These are phyloP conservation scores for Mormoops blainvillei DNA, from an alignment of 2,113 vertebrate genomes.

Conservation along the genomic window DNA sequence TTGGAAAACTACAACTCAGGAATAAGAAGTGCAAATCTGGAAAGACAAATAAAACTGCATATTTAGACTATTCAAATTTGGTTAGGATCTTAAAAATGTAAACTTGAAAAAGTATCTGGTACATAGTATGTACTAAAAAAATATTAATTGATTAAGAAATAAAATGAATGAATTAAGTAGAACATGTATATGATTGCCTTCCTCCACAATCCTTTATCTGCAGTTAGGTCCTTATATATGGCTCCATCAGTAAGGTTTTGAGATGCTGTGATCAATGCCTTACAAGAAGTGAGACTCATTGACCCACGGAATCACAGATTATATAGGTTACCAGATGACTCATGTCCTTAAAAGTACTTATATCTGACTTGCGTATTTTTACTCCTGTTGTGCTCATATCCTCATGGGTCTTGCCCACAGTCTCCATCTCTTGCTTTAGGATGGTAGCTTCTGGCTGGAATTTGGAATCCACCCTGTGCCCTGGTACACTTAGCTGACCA, in stretches of 20 bases:
- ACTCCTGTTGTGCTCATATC: background rate
- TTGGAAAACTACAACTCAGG: background rate
- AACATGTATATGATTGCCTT: background rate
- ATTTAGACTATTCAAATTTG: conserved; percentile 2
- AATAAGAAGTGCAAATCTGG: background rate
- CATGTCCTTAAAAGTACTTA: background rate
- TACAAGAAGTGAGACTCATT: background rate
- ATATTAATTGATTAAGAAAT: background rate
- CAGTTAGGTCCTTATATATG: background rate
- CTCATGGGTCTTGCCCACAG: background rate
- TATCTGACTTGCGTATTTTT: background rate
- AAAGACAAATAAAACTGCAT: background rate
- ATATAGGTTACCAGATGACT: background rate
- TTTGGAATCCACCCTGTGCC: background rate
- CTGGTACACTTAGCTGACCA: background rate
- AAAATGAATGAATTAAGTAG: background rate
- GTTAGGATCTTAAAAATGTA: background rate
- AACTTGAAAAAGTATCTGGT: background rate
- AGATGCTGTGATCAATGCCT: background rate
- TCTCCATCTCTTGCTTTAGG: background rate
- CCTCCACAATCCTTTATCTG: background rate
- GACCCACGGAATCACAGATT: background rate
- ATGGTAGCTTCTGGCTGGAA: background rate
- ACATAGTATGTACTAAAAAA: background rate
- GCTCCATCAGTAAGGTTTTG: background rate